Conservation (phyloP, 2,888 invertebrate genomes). For the Apamea crenata region DNA sequence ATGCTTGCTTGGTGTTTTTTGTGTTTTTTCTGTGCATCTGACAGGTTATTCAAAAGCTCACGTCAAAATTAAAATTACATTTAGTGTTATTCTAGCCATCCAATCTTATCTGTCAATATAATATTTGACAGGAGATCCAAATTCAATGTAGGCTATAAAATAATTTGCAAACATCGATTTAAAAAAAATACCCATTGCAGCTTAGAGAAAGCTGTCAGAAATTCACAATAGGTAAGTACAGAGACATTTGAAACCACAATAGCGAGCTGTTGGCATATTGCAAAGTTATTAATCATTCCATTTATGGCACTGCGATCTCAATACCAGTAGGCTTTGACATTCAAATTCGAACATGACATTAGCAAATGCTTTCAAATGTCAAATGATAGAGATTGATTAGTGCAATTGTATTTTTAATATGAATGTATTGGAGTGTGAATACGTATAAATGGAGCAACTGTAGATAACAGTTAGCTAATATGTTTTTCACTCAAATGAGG, state of each 20-base stretch:
- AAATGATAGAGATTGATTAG: conserved; percentile 50
- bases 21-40: background rate
- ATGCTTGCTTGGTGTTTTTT: background rate
- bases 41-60: conserved; percentile 26
- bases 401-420: conserved; percentile 48
- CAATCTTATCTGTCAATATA: background rate
- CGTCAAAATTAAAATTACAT: conserved; percentile 13
- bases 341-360: conserved; percentile 54
- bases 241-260: conserved; percentile 33
- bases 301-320: conserved; percentile 32
- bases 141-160: background rate
- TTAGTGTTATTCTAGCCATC: conserved; percentile 3
- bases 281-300: conserved; percentile 41
- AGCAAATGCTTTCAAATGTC: conserved; percentile 56
- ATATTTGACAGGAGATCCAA: background rate
- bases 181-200: background rate
- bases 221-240: background rate
- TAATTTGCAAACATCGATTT: background rate
- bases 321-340: conserved; percentile 12
- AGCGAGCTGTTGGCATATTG: conserved; percentile 20
- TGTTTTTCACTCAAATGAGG: conserved; percentile 55
- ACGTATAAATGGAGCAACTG: conserved; percentile 28
- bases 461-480: conserved; percentile 21
- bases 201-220: conserved; percentile 28
- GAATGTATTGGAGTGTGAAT: conserved; percentile 34